Conservation (phyloP, 1,140 invertebrate species). For the Lepidostoma basale region DNA sequence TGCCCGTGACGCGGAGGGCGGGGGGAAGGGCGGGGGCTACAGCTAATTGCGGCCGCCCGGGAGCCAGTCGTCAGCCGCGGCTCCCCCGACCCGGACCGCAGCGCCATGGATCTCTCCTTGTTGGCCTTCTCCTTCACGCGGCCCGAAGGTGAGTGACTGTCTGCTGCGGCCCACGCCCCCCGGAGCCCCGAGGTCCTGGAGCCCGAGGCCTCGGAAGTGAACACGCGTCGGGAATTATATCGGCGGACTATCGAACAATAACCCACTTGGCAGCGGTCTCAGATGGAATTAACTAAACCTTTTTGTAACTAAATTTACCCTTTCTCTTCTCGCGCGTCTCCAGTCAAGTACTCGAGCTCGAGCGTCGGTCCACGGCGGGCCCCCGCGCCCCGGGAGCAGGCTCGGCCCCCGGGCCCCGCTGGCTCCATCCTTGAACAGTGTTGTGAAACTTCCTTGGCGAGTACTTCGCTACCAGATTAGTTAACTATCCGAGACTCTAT, state of each 20-base stretch:
- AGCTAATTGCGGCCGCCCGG: background rate
- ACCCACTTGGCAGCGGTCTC: too few species aligned
- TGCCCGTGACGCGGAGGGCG: background rate
- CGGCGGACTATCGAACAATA: too few species aligned
- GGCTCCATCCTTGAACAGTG: too few species aligned
- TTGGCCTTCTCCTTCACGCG: constrained; percentile 19
- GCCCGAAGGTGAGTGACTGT: constrained; percentile 10
- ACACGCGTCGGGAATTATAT: too few species aligned
- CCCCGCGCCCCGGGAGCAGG: too few species aligned
- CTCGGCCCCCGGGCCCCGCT: background rate
- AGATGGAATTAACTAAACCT: too few species aligned
- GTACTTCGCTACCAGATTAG: too few species aligned
- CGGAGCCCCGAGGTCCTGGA: background rate
- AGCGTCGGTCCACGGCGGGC: too few species aligned
- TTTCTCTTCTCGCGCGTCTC: background rate
- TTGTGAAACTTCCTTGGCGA: too few species aligned
- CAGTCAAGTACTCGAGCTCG: background rate
- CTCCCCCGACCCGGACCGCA: constrained; percentile 12
- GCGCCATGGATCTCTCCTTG: constrained; percentile 6
- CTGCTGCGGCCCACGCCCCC: background rate
- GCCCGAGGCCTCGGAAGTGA: background rate
- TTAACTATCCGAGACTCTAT: too few species aligned
- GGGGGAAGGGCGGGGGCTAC: background rate
- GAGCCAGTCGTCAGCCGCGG: constrained; percentile 13
- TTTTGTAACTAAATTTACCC: too few species aligned